Percentiles rank a stretch among this genome's conserved stretches.
Conservation (phyloP, 2,797 vertebrate species). For the Monodelphis domestica region DNA sequence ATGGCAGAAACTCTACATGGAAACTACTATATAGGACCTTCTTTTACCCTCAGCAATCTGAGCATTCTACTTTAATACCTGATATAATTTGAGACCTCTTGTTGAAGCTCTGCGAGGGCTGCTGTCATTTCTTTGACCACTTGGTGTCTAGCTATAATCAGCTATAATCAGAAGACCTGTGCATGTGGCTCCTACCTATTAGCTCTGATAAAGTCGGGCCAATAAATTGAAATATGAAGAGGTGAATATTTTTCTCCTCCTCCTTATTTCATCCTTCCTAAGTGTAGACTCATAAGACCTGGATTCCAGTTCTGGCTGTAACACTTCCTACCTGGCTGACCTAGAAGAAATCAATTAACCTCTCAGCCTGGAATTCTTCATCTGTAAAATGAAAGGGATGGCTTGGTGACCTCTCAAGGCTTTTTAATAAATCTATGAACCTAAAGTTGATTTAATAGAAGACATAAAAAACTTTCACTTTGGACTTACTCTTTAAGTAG, state of each 20-base stretch:
- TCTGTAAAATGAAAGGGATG: background rate
- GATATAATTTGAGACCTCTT: background rate
- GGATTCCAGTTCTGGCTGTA: background rate
- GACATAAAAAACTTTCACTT: conserved; percentile 36
- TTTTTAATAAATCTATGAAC: conserved; percentile 15
- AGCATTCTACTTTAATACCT: background rate
- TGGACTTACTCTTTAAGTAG: conserved; percentile 38
- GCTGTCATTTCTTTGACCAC: background rate
- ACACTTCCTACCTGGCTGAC: background rate
- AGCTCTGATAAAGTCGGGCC: background rate
- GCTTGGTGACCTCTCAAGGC: background rate
- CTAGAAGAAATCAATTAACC: background rate
- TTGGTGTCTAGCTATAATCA: background rate
- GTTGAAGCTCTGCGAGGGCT: background rate
- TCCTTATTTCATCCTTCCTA: background rate
- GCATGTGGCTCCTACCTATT: background rate
- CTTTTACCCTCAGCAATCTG: background rate
- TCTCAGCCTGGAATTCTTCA: background rate
- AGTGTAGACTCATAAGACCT: background rate
- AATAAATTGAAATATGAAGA: background rate
- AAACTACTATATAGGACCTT: background rate
- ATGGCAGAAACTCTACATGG: background rate
- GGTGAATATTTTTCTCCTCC: background rate
- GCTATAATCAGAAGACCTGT: background rate
- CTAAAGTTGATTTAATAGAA: background rate